Evolutionary conservation across 2,797 vertebrate genomes (phyloP), one percentile per base, ranked within the genome.

Genomic region (Lateolabrax maculatus): DNA sequence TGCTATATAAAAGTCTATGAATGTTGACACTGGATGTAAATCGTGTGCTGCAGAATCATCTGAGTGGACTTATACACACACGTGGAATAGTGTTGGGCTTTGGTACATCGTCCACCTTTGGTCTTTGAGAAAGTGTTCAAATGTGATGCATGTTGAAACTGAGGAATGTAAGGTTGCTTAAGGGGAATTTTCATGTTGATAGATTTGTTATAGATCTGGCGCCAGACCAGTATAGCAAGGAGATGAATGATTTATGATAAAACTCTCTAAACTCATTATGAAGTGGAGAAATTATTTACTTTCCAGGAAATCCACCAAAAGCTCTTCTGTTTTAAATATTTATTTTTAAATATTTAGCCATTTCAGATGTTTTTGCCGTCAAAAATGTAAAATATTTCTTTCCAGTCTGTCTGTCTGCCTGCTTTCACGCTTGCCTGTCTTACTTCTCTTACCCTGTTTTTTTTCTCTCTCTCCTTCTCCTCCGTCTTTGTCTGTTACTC

Each of bases 151-250:
- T 74, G 37, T 76, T 53, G 31, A 79, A 25, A 56, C 51, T 39
- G 5, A 34, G 69, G 10, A 84, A 57, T 71, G 34, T 52, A 27
- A 10, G 31, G 36, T 44, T 77, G 31, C 61, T 57, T 49, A 36
- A 53, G 51, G 31, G 51, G 10, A 31, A 37, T 49, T 48, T 78
- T 23, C 0, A 29, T 6, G 7, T 21, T 51, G 29, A 72, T 41
- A 43, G 60, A 72, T 69, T 66, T 52, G 41, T 49, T 53, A 9
- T 19, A 51, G 18, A 43, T 29, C 29, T 44, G 15, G 18, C 4
- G 0, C 12, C 18, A 44, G 39, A 37, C 16, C 56, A 73, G 37
- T 23, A 25, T 31, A 21, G 25, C 23, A 37, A 48, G 51, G 4
- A 66, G 41, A 58, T 34, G 4, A 68, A 13, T 39, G 9, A 77